A percentile compares a stretch with the other conserved stretches of the same genome.
phyloP scores from a whole-genome alignment of 2,888 invertebrate species.

The Gymnoscelis rufifasciata region DNA sequence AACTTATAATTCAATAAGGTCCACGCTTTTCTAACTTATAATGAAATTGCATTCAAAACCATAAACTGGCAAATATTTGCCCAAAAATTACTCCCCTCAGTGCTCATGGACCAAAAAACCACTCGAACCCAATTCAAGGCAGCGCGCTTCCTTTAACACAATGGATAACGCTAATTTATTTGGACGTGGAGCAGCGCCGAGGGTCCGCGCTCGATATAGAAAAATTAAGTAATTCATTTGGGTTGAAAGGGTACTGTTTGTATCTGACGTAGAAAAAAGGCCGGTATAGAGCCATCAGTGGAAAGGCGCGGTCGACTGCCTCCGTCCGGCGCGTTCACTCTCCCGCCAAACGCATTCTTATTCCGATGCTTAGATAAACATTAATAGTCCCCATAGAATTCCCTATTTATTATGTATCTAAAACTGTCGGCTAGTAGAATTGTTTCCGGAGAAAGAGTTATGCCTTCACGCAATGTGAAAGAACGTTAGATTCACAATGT shows the following conservation, averaged over 20 bases:
- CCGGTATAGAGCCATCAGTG: conserved; percentile 61
- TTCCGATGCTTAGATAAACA: conserved; percentile 74
- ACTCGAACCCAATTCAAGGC: conserved; percentile 50
- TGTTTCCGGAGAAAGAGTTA: conserved; percentile 69
- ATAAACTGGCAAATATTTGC: conserved; percentile 42
- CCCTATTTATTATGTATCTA: conserved; percentile 50
- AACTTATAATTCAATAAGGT: conserved; percentile 6
- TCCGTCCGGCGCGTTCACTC: conserved; percentile 49
- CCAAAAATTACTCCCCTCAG: conserved; percentile 41
- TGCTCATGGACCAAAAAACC: conserved; percentile 47
- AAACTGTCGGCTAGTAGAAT: conserved; percentile 62
- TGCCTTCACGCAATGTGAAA: conserved; percentile 49
- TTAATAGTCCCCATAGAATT: conserved; percentile 57
- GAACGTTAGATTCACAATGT: conserved; percentile 62
- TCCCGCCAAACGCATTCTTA: conserved; percentile 59
- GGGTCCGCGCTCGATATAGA: conserved; percentile 59
- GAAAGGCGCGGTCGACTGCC: conserved; percentile 64
- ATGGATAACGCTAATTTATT: conserved; percentile 68
- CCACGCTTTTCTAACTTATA: conserved; percentile 15
- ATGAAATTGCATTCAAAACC: conserved; percentile 26
- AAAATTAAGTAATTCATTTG: conserved; percentile 77
- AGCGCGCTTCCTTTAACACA: conserved; percentile 49
- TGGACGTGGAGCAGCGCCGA: conserved; percentile 56
- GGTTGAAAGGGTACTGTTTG: conserved; percentile 72
- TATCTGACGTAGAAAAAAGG: conserved; percentile 70